Evolutionary conservation across 2,113 vertebrate genomes (phyloP), one percentile per base, ranked within the genome.

Genomic region (Lamprologus speciosus): DNA sequence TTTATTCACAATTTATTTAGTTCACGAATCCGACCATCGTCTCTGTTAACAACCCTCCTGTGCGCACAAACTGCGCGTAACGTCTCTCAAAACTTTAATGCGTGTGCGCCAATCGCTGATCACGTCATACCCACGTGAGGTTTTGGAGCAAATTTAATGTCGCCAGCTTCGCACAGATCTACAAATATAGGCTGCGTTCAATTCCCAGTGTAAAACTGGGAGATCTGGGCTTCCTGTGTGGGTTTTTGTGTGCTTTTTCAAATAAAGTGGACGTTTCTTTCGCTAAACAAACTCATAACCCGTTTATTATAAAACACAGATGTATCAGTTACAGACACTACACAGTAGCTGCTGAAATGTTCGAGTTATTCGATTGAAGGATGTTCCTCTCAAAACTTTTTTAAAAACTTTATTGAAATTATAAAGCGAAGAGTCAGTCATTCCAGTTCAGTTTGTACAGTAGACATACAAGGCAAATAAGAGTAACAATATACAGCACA

Each of bases 1-100:
- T 65, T 65, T n/a, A 35, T 12, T 35, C 33, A 65, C 60, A 37
- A 2, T 37, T 37, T 1, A 37, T 65, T 37, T 3, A 65, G 4
- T n/a, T 65, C 17, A n/a, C 26, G 57, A 58, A 63, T 63, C 1
- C 60, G 17, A 65, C 0, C 31, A 12, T n/a, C 0, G 10, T 12
- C 31, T 3, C 17, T 12, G 31, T 65, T 2, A 65, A 65, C 60
- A 0, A n/a, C 9, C 10, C 17, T 8, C 60, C 17, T n/a, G 60
- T 2, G 60, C 60, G 31, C 9, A 35, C 31, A n/a, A 65, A 37
- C 17, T 65, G 33, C 60, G 17, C 60, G 4, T 65, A 12, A 63
- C 17, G 19, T 37, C 60, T 37, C 60, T 37, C 33, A 37, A 21
- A 37, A 13, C 60, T n/a, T n/a, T n/a, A 12, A 12, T 37, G 31